phyloP scores from a whole-genome alignment of 2,113 vertebrate species.

The Rousettus leschenaultii region DNA sequence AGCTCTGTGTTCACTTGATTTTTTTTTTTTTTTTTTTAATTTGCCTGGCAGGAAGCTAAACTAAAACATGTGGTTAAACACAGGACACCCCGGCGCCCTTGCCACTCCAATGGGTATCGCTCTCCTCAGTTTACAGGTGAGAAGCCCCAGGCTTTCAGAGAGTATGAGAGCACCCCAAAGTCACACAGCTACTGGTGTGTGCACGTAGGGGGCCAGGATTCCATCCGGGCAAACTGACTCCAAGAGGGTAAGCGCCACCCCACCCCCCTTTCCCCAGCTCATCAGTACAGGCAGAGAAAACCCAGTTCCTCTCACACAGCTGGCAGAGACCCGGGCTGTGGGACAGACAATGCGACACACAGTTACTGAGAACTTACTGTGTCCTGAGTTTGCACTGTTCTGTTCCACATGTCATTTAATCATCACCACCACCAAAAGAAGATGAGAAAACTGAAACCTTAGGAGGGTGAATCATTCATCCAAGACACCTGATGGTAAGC shows the following conservation, averaged over 20 bases:
- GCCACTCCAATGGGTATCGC: background rate
- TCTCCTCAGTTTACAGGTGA: background rate
- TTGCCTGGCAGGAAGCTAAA: background rate
- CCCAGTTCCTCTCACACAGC: accelerated
- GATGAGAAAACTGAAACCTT: background rate
- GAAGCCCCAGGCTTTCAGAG: background rate
- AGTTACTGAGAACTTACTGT: background rate
- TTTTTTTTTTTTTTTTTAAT: background rate
- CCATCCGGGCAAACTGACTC: background rate
- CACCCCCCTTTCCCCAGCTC: accelerated
- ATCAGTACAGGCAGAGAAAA: background rate
- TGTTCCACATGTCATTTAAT: background rate
- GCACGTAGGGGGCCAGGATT: accelerated
- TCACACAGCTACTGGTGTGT: background rate
- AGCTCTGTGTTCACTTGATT: background rate
- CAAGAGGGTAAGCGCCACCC: accelerated
- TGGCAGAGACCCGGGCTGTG: background rate
- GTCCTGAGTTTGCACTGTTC: background rate
- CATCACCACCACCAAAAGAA: background rate
- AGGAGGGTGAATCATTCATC: background rate
- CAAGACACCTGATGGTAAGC: background rate
- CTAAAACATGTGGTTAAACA: background rate
- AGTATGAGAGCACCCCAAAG: too few species aligned
- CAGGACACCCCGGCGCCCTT: background rate
- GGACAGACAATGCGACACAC: background rate